phyloP scores from a whole-genome alignment of 2,888 invertebrate species.

The Cryptosula pallasiana region DNA sequence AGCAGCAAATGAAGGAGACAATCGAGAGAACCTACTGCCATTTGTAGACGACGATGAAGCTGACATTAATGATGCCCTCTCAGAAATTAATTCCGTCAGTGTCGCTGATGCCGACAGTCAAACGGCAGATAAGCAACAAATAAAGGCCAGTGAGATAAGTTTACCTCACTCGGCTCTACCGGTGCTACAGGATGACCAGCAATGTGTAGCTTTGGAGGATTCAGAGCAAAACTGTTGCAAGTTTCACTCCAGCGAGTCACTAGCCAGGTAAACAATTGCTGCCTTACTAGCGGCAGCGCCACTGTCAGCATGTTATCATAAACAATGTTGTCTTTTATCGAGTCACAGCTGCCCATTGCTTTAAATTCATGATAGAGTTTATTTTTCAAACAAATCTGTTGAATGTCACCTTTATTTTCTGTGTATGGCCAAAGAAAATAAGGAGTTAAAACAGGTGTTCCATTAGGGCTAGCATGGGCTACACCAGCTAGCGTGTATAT shows the following conservation, averaged over 20 bases:
- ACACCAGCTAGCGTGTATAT: too few species aligned
- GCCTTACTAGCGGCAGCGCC: not conserved
- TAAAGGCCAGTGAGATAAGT: not conserved
- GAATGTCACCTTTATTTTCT: too few species aligned
- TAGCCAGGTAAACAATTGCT: slow-evolving; percentile 15
- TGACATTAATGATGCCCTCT: slow-evolving; percentile 5
- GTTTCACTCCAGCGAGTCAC: slow-evolving; percentile 8
- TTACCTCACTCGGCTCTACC: not conserved
- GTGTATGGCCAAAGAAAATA: too few species aligned
- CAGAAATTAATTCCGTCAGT: not conserved
- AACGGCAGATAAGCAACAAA: not conserved
- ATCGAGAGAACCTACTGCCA: not conserved
- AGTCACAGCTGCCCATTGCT: not conserved
- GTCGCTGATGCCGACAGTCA: not conserved
- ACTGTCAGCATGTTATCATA: not conserved
- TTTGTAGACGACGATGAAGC: slow-evolving; percentile 1
- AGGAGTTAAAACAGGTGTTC: too few species aligned
- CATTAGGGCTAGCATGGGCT: too few species aligned
- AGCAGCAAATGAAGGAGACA: not conserved
- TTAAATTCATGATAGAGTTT: not conserved
- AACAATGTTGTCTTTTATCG: not conserved
- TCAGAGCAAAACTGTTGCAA: not conserved
- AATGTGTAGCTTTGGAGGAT: not conserved
- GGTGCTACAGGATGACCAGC: not conserved
- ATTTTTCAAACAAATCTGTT: not conserved